Conservation (phyloP, 2,888 invertebrate genomes). For the Adelognathus sp. region DNA sequence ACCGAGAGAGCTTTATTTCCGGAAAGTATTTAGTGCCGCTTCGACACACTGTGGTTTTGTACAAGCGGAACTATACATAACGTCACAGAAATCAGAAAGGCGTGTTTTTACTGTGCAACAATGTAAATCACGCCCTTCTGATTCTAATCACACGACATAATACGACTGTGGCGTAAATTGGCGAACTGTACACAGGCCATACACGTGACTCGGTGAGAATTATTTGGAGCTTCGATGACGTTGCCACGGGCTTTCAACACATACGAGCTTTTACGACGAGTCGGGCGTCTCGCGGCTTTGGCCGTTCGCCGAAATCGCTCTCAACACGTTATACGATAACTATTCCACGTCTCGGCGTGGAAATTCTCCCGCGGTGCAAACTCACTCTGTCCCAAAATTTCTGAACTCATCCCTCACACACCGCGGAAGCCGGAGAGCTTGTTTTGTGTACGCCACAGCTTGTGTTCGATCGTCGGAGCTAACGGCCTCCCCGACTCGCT, state of each 20-base stretch:
- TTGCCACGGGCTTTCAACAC: neutral
- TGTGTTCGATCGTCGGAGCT: neutral
- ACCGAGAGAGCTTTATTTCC: conserved; percentile 14
- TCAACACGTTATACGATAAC: conserved; percentile 1
- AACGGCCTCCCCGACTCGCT: conserved; percentile 27
- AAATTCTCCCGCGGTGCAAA: neutral
- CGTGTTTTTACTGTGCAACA: no score
- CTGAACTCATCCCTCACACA: neutral
- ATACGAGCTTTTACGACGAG: conserved; percentile 21
- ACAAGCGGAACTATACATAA: neutral
- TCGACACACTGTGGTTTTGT: conserved; percentile 16
- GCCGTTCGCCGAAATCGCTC: conserved; percentile 36
- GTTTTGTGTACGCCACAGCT: neutral
- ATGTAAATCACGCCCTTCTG: no score
- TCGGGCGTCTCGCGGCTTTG: neutral
- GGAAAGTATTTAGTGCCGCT: conserved; percentile 40
- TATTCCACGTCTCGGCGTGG: neutral
- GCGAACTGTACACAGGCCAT: neutral
- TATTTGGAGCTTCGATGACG: neutral
- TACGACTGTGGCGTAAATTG: neutral
- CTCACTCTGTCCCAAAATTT: conserved; percentile 17
- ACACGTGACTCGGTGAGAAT: conserved; percentile 15
- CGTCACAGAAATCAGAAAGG: no score
- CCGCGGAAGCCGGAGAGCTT: neutral
- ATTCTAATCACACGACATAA: no score